These are phyloP conservation scores for Philereme vetulata DNA, from an alignment of 2,888 invertebrate species.

Conservation along the genomic window DNA sequence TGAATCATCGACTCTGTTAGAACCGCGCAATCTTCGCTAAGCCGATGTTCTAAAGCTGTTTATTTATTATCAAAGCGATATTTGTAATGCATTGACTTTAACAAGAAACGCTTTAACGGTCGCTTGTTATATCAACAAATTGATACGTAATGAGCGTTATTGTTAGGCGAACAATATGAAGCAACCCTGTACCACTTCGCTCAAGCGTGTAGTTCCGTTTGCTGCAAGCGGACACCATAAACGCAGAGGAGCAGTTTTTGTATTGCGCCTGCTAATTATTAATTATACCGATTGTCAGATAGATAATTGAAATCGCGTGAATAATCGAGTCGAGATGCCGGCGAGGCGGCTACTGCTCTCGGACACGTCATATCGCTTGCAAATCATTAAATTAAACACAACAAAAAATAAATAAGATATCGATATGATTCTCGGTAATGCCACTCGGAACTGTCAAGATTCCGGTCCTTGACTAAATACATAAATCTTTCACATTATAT, in stretches of 20 bases:
- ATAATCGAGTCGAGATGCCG: slow-evolving; percentile 56
- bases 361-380: slow-evolving; percentile 71
- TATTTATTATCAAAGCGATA: slow-evolving; percentile 16
- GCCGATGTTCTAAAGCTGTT: slow-evolving; percentile 19
- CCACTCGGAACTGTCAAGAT: slow-evolving; percentile 49
- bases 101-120: slow-evolving; percentile 24
- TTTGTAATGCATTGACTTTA: slow-evolving; percentile 24
- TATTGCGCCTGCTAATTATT: slow-evolving; percentile 39
- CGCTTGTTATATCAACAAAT: slow-evolving; percentile 27
- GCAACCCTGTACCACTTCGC: slow-evolving; percentile 27
- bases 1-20: slow-evolving; percentile 28
- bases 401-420: slow-evolving; percentile 50
- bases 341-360: slow-evolving; percentile 55
- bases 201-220: slow-evolving; percentile 26
- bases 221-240: slow-evolving; percentile 35
- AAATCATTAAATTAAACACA: slow-evolving; percentile 47
- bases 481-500: background rate
- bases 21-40: slow-evolving; percentile 25
- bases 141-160: slow-evolving; percentile 27
- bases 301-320: slow-evolving; percentile 67
- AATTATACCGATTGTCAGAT: slow-evolving; percentile 56
- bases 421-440: slow-evolving; percentile 36
- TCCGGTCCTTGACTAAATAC: slow-evolving; percentile 19
- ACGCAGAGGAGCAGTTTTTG: slow-evolving; percentile 31
- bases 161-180: slow-evolving; percentile 28